A percentile compares a stretch with the other conserved stretches of the same genome.
Conservation (phyloP, 2,888 invertebrate species). For the Sipha maydis region DNA sequence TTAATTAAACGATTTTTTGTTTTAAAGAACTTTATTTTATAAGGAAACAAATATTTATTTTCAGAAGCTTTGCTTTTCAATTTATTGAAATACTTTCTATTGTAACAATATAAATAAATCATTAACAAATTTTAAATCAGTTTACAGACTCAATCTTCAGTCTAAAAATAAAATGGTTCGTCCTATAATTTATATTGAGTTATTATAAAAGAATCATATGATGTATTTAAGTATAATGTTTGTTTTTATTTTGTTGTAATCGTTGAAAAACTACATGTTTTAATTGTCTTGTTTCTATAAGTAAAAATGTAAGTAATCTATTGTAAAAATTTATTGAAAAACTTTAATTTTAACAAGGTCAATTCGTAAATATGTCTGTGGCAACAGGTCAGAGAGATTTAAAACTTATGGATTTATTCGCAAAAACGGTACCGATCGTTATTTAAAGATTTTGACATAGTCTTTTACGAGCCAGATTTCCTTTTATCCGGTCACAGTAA, state of each 20-base stretch:
- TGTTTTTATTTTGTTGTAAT: neutral
- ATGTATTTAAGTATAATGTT: neutral
- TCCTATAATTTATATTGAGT: neutral
- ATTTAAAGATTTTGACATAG: constrained; percentile 33
- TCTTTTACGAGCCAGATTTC: constrained; percentile 39
- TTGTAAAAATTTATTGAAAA: neutral
- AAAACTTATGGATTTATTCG: constrained; percentile 60
- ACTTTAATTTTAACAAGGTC: neutral
- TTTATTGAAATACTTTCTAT: constrained; percentile 9
- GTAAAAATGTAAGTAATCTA: no score
- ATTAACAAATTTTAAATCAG: constrained; percentile 4
- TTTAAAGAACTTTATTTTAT: constrained; percentile 20
- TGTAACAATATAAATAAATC: neutral
- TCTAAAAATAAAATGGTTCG: constrained; percentile 21
- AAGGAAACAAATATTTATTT: constrained; percentile 2
- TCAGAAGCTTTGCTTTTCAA: constrained; percentile 46
- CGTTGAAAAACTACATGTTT: neutral
- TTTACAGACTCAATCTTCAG: neutral
- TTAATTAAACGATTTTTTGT: constrained; percentile 28
- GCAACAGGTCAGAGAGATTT: constrained; percentile 57
- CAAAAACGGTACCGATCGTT: constrained; percentile 51
- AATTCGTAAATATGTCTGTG: constrained; percentile 18
- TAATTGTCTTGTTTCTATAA: neutral
- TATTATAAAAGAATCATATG: neutral
- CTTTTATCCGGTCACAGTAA: constrained; percentile 40